These are phyloP conservation scores for Eubasilissa splendida DNA, from an alignment of 2,888 invertebrate genomes.

Conservation along the genomic window DNA sequence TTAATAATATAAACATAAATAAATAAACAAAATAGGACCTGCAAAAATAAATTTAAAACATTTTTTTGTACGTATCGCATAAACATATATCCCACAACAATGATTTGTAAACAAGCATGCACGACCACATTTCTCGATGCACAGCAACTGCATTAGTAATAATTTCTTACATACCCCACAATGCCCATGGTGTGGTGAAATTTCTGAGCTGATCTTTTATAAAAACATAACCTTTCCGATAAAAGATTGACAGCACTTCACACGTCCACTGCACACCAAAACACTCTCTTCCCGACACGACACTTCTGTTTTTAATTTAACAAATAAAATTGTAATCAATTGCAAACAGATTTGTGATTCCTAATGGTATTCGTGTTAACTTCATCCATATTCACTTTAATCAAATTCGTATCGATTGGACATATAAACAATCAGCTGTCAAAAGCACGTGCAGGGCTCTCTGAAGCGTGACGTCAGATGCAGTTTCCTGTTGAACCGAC, in stretches of 20 bases:
- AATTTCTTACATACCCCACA: slow-evolving; percentile 13
- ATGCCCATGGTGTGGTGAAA: slow-evolving; percentile 15
- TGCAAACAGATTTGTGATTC: neutral
- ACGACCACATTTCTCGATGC: neutral
- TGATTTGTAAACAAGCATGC: slow-evolving; percentile 17
- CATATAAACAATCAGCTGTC: slow-evolving; percentile 47
- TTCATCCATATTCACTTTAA: slow-evolving; percentile 26
- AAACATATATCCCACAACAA: neutral
- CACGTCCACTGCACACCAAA: slow-evolving; percentile 15
- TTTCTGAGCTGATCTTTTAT: slow-evolving; percentile 17
- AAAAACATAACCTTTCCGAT: slow-evolving; percentile 24
- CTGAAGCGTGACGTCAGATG: slow-evolving; percentile 25
- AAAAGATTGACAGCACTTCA: slow-evolving; percentile 5
- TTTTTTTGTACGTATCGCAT: no score
- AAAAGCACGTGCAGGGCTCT: slow-evolving; percentile 49
- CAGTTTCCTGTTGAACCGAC: slow-evolving; percentile 49
- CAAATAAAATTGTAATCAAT: neutral
- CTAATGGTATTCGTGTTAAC: slow-evolving; percentile 4
- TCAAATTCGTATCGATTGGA: neutral
- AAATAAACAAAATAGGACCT: no score
- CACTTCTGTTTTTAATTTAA: slow-evolving; percentile 1
- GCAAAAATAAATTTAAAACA: no score
- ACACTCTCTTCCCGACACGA: slow-evolving; percentile 22
- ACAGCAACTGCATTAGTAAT: neutral
- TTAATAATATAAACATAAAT: no score